Base-by-base conservation (phyloP, 2,888 invertebrate species). In the Argyresthia goedartella region DNA sequence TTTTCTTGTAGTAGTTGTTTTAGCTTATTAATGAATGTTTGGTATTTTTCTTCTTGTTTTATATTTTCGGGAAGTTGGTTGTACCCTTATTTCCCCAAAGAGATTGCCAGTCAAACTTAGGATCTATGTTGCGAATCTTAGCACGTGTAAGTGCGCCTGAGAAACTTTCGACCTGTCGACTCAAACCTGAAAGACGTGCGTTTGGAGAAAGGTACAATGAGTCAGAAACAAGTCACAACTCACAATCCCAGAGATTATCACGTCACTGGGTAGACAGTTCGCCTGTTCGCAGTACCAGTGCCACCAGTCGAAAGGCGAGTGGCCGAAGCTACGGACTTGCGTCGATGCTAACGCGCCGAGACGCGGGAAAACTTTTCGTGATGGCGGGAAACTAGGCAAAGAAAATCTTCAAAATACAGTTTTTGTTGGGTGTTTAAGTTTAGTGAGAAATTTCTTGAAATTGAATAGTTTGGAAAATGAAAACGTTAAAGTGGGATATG, bases 331-430 rank as follows among this genome's bases (percentile, higher is more conserved):
- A 15, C 44, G 13, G 41, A 50, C 42, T 42, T 47, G 50, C 41
- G 42, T 10, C 25, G 33, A 50, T 25, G 25, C 25, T 25, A 16
- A 13, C n/a, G 50, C 57, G 25, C 57, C 65, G 59, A 59, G n/a
- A 59, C 72, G 77, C 80, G 81, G 68, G 65, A 71, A 68, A 81
- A 78, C 69, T 81, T 81, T 70, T 64, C 72, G 71, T 53, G 55
- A 78, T 81, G 80, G 73, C 77, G 79, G 72, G 74, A 76, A 52
- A 50, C 43, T 52, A 52, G 49, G 41, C 13, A 53, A 45, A 35
- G 41, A 34, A 16, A n/a, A 33, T 51, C 50, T 50, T 13, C 14
- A 33, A 15, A 45, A 47, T 14, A 16, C 46, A 51, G 39, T 39
- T 39, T 39, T 9, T 39, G 39, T 11, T 39, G 10, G 39, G n/a